A percentile compares a stretch with the other conserved stretches of the same genome.
These are phyloP conservation scores for Clarias magur DNA, from an alignment of 2,113 vertebrate genomes.

Conservation along the genomic window DNA sequence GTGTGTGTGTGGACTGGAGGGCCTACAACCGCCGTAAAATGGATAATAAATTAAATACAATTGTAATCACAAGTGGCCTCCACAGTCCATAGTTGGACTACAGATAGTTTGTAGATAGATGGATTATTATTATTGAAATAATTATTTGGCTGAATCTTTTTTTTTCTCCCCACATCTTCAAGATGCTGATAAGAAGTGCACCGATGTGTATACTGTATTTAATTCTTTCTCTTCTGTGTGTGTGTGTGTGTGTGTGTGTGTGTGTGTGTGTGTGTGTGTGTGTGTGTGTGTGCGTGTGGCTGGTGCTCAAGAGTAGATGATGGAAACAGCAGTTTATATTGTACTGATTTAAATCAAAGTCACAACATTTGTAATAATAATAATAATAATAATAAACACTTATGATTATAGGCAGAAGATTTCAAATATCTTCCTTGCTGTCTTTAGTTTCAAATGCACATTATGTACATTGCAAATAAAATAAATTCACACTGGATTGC, in stretches of 20 bases:
- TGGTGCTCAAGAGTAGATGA: not conserved
- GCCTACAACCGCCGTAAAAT: too few relatives aligned
- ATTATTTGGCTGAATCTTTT: not conserved
- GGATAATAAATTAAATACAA: too few relatives aligned
- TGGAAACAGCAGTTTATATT: not conserved
- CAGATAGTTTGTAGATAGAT: too few relatives aligned
- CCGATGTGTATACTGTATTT: not conserved
- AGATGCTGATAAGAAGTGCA: not conserved
- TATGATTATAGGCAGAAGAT: not conserved
- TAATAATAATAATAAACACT: not conserved
- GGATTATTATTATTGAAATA: not conserved
- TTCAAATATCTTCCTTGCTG: not conserved
- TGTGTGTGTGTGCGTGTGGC: not conserved
- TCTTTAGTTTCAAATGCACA: not conserved
- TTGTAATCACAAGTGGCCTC: too few relatives aligned
- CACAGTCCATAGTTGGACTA: too few relatives aligned
- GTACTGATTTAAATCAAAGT: not conserved
- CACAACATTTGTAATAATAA: not conserved
- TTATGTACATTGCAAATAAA: constrained; percentile 5
- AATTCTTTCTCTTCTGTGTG: not conserved
- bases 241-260: not conserved
- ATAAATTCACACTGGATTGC: not conserved
- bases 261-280: too few relatives aligned
- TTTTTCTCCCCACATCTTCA: not conserved
- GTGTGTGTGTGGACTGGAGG: too few relatives aligned